phyloP scores from a whole-genome alignment of 2,113 vertebrate species.

The Halcyon malimbica region DNA sequence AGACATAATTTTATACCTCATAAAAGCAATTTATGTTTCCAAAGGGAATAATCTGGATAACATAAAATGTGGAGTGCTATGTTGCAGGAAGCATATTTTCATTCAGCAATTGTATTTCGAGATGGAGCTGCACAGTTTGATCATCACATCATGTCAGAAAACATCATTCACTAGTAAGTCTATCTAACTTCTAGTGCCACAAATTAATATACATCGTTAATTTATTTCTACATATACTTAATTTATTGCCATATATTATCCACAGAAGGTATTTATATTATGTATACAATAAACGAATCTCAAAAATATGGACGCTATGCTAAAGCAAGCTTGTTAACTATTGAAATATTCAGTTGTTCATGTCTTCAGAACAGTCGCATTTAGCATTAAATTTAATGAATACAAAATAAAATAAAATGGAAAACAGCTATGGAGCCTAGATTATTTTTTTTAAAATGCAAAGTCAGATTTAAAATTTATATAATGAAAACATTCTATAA shows the following conservation, averaged over 20 bases:
- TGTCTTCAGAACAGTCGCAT: neutral
- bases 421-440: neutral
- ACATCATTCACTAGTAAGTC: constrained; percentile 75
- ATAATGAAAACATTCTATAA: constrained; percentile 45
- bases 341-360: constrained; percentile 53
- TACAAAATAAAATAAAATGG: neutral
- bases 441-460: neutral
- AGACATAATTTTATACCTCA: constrained; percentile 88
- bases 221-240: constrained; percentile 64
- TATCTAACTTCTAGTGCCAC: constrained; percentile 71
- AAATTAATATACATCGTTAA: constrained; percentile 79
- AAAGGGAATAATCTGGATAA: constrained; percentile 85
- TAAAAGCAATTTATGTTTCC: constrained; percentile 89
- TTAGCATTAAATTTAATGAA: constrained; percentile 42
- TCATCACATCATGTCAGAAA: constrained; percentile 75
- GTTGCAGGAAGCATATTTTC: constrained; percentile 82
- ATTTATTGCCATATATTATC: constrained; percentile 63
- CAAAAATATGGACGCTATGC: constrained; percentile 30
- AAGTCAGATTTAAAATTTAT: constrained; percentile 32
- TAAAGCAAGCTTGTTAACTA: constrained; percentile 62
- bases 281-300: constrained; percentile 28
- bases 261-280: constrained; percentile 49
- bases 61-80: constrained; percentile 81
- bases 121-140: constrained; percentile 77
- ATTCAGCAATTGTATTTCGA: constrained; percentile 80